Evolutionary conservation across 2,113 vertebrate species (phyloP), one percentile per base, ranked within the genome.

Genomic region (Origma solitaria): DNA sequence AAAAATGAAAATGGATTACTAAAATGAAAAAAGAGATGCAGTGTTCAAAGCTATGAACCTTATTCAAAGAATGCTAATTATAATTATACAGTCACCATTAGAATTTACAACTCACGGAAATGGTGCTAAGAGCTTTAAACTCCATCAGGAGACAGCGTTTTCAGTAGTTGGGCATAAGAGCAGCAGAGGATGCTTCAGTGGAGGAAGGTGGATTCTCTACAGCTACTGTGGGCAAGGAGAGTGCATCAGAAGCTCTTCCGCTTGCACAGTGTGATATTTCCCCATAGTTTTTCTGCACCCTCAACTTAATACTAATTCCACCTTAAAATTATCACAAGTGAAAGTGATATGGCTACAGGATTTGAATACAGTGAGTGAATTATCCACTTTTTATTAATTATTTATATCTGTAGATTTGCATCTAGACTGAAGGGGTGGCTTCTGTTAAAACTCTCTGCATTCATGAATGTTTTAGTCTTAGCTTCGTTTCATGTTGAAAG

Each of bases 171-270:
- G 73, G n/a, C 0, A 1, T 45, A 56, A 60, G 28, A 35, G 40
- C 44, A 62, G 53, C 8, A 30, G 27, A 38, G 56, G n/a, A 60
- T 27, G 44, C n/a, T 51, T 27, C 1, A 4, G 0, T 10, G 31
- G 69, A 47, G 40, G 58, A 60, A 89, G 35, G 21, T 22, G 47
- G 40, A 47, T 60, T 78, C 37, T 70, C 40, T 21, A 5, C 15
- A 7, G 25, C 24, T 38, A 0, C 57, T 9, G 2, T 11, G 35
- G 30, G 49, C 30, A 64, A 54, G 25, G 30, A 79, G 25, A 2
- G 9, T 31, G 9, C 45, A 38, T 37, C 27, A 45, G 30, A 54
- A 86, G 33, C 3, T 53, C 6, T 45, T 51, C 22, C 20, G 25
- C 20, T 71, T 51, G 38, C 15, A 58, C 47, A 53, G 33, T 5